Evolutionary conservation across 2,797 vertebrate genomes (phyloP).

Genomic region (Austrolebias charrua): DNA sequence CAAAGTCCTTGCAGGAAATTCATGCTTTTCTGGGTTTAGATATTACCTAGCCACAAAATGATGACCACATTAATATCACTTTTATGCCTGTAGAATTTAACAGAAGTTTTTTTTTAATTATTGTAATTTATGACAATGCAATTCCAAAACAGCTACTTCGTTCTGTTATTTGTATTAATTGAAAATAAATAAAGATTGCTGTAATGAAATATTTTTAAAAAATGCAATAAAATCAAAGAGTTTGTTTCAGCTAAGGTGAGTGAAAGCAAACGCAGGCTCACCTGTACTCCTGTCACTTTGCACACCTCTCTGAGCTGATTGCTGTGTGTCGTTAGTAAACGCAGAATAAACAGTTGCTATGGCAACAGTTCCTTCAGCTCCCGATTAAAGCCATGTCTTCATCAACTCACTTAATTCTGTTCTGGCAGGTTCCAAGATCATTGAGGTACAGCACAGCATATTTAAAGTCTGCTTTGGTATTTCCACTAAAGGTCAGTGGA

Average conservation of each 20-base stretch:
- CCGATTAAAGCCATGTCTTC: constrained; percentile 41
- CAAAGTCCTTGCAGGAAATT: background rate
- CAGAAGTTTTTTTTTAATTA: no score
- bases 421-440: constrained; percentile 50
- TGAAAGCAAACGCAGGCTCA: constrained; percentile 1
- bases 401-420: constrained; percentile 54
- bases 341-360: constrained; percentile 56
- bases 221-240: background rate
- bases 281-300: constrained; percentile 13
- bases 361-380: constrained; percentile 53
- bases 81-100: no score
- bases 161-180: background rate
- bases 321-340: constrained; percentile 44
- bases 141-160: no score
- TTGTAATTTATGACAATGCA: no score
- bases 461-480: constrained; percentile 56
- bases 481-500: constrained; percentile 67
- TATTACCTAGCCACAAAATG: no score
- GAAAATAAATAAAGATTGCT: background rate
- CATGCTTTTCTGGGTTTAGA: no score
- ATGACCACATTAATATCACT: no score
- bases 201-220: no score
- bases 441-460: constrained; percentile 54
- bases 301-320: constrained; percentile 20
- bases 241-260: background rate